Conservation (phyloP, 35 echinoderm and acorn worm genomes). For the Apostichopus californicus region DNA sequence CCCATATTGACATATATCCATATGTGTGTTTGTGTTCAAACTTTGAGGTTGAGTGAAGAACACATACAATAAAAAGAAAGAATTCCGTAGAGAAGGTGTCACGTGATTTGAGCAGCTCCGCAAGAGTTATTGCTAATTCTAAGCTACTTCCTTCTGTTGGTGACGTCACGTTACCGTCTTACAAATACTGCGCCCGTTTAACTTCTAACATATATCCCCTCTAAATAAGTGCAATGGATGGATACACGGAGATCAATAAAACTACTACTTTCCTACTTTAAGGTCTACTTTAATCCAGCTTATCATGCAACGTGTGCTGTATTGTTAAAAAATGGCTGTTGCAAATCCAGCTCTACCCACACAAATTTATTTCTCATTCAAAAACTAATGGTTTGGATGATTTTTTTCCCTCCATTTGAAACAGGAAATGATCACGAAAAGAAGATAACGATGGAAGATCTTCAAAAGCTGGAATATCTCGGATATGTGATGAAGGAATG, state of each 20-base stretch:
- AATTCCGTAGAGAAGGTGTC: too few species aligned
- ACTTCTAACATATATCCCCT: too few species aligned
- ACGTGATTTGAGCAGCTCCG: background rate
- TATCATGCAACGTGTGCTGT: too few species aligned
- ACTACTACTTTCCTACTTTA: too few species aligned
- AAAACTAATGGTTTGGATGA: background rate
- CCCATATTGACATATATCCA: too few species aligned
- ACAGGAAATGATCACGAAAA: slow-evolving; percentile 27
- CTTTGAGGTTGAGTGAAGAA: too few species aligned
- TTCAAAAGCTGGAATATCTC: slow-evolving; percentile 4
- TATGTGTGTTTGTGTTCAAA: too few species aligned
- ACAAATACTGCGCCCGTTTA: too few species aligned
- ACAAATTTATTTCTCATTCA: background rate
- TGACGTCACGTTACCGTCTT: background rate
- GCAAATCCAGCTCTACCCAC: background rate
- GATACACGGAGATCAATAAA: too few species aligned
- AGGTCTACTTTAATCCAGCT: too few species aligned
- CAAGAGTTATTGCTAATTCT: background rate
- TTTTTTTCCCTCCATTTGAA: background rate
- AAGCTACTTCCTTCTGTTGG: background rate
- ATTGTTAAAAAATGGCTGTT: background rate
- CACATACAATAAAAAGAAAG: too few species aligned
- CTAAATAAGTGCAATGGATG: too few species aligned
- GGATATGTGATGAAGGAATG: slow-evolving; percentile 16
- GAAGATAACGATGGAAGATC: background rate